Base-by-base conservation (phyloP, 2,888 invertebrate species). In the Pseudococcus jackbeardsleyi region DNA sequence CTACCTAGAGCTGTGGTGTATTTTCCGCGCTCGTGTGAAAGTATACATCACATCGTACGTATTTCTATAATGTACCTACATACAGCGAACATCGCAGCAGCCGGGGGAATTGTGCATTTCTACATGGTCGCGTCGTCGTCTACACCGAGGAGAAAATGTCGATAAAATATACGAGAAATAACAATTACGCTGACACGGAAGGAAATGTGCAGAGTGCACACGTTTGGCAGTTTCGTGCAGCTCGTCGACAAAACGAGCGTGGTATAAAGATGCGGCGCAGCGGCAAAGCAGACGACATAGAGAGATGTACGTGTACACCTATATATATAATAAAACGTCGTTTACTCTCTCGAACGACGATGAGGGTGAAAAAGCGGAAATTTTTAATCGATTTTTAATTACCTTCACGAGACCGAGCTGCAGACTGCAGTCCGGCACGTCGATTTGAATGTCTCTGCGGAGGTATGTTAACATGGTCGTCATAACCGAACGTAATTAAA, bases 321-420 rank as follows among this genome's bases (percentile, higher is more conserved):
- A 33, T 12, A 72, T 33, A 4, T 5, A 42, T n/a, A 33, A 33
- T 33, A 33, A 33, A 33, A n/a, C n/a, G n/a, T n/a, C 26, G 26
- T 33, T 33, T 33, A 33, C 26, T 33, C n/a, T 42, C 11, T 39
- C 79, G 79, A 33, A n/a, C 15, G 7, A 79, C n/a, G 42, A 72
- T 26, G 79, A 79, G 79, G 79, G 79, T 42, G 79, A 42, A 42
- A 79, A 79, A 79, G n/a, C 79, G 79, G 79, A 79, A 79, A 79
- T 42, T 79, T 79, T 79, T 42, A 42, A 79, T 79, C 42, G 79
- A 79, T 79, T 79, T 79, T 79, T 79, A 79, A 79, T 79, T 79
- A 79, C n/a, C 59, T 59, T 59, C 19, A 79, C 26, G 26, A 33
- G 26, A 33, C 26, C 39, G 42, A 79, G n/a, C 42, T 17, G 79